phyloP scores from a whole-genome alignment of 2,888 invertebrate species.

The Ariolimax columbianus region DNA sequence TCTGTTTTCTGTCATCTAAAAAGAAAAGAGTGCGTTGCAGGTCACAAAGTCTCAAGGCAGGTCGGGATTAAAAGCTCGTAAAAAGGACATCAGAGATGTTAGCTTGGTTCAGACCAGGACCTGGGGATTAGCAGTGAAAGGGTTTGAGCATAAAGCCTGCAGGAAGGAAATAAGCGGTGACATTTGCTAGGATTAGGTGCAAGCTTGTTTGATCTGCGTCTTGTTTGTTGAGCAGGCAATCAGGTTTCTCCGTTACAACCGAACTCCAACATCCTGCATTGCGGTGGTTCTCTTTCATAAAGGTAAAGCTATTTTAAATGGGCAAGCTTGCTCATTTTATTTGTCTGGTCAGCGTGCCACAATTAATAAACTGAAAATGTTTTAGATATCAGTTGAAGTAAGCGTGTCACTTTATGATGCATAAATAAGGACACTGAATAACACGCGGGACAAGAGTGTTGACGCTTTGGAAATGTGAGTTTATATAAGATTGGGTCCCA shows the following conservation, averaged over 20 bases:
- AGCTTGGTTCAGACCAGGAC: not conserved
- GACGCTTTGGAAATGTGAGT: too few species aligned
- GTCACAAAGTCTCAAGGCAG: not conserved
- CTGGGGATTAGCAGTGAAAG: not conserved
- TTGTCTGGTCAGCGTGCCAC: too few species aligned
- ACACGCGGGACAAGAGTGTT: too few species aligned
- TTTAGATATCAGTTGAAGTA: too few species aligned
- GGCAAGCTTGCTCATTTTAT: too few species aligned
- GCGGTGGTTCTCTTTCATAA: too few species aligned
- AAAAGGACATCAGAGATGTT: not conserved
- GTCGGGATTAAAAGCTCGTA: not conserved
- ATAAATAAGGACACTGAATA: too few species aligned
- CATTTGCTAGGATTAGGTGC: not conserved
- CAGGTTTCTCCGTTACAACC: not conserved
- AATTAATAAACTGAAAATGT: too few species aligned
- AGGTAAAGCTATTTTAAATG: too few species aligned
- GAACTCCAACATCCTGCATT: not conserved
- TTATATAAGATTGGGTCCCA: too few species aligned
- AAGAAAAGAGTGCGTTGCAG: not conserved
- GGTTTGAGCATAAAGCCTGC: not conserved
- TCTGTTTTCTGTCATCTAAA: not conserved
- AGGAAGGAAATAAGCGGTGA: not conserved
- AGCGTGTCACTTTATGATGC: too few species aligned
- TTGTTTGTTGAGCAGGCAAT: conserved; percentile 3
- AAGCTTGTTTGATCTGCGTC: not conserved